Percentiles rank a stretch among this genome's conserved stretches.
These are phyloP conservation scores for Philereme vetulata DNA, from an alignment of 2,888 invertebrate species.

Conservation along the genomic window DNA sequence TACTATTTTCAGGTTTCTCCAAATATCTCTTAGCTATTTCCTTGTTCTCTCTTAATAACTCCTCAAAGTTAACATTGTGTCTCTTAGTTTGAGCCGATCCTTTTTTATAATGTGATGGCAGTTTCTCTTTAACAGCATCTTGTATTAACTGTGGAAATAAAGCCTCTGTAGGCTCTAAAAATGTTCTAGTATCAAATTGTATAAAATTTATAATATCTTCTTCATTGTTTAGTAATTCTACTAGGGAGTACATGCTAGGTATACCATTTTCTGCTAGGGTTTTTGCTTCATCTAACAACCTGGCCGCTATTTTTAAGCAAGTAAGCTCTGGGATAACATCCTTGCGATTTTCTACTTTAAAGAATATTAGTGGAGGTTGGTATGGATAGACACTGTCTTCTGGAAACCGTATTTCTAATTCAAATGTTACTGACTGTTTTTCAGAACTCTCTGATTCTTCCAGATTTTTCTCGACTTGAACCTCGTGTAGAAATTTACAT, in stretches of 20 bases:
- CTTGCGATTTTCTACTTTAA: slow-evolving; percentile 85
- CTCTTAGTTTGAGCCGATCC: slow-evolving; percentile 83
- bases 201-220: slow-evolving; percentile 85
- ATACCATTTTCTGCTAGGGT: slow-evolving; percentile 86
- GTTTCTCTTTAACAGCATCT: slow-evolving; percentile 53
- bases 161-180: slow-evolving; percentile 81
- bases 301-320: slow-evolving; percentile 86
- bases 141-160: slow-evolving; percentile 85
- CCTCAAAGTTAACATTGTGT: slow-evolving; percentile 74
- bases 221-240: slow-evolving; percentile 88
- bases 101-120: slow-evolving; percentile 87
- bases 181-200: slow-evolving; percentile 78
- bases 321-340: slow-evolving; percentile 85
- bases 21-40: slow-evolving; percentile 85
- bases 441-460: slow-evolving; percentile 54
- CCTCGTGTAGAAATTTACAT: slow-evolving; percentile 89
- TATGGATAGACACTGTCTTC: slow-evolving; percentile 88
- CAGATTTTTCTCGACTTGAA: slow-evolving; percentile 60
- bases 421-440: slow-evolving; percentile 80
- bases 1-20: slow-evolving; percentile 84
- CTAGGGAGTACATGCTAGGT: slow-evolving; percentile 88
- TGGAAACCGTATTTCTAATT: slow-evolving; percentile 90
- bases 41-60: slow-evolving; percentile 84
- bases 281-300: slow-evolving; percentile 87
- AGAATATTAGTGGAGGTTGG: slow-evolving; percentile 88